phyloP scores from a whole-genome alignment of 2,797 vertebrate genomes.

The Apogon talboti region DNA sequence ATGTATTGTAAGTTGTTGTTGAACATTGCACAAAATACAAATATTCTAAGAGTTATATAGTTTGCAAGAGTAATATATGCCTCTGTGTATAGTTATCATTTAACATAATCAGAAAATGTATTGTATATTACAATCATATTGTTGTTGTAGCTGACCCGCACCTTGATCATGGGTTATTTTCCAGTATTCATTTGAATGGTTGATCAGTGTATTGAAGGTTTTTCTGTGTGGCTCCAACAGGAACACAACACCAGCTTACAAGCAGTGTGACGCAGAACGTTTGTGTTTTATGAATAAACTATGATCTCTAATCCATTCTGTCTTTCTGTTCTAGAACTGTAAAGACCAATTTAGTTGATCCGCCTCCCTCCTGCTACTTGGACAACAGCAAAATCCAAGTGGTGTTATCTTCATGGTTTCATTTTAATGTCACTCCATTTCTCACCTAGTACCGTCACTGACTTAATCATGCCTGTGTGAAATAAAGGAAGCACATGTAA shows the following conservation, averaged over 20 bases:
- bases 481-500: conserved; percentile 54
- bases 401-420: conserved; percentile 6
- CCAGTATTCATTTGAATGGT: conserved; percentile 58
- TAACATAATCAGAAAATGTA: conserved; percentile 62
- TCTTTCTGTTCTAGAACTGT: conserved; percentile 1
- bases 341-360: conserved; percentile 8
- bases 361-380: neutral
- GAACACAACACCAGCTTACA: conserved; percentile 51
- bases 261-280: conserved; percentile 26
- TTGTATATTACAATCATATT: conserved; percentile 71
- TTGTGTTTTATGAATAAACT: conserved; percentile 18
- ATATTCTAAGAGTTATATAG: conserved; percentile 70
- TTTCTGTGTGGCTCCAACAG: conserved; percentile 39
- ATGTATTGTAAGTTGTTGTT: conserved; percentile 61
- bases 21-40: conserved; percentile 72
- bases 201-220: conserved; percentile 52
- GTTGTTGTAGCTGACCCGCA: conserved; percentile 66
- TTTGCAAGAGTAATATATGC: conserved; percentile 80
- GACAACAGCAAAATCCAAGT: neutral
- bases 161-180: conserved; percentile 56
- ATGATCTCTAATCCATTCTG: conserved; percentile 10
- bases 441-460: conserved; percentile 23
- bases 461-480: conserved; percentile 30
- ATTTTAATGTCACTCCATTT: conserved; percentile 8
- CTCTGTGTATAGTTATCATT: conserved; percentile 75